Conservation (phyloP, 1,140 invertebrate genomes). For the Leguminivora glycinivorella region DNA sequence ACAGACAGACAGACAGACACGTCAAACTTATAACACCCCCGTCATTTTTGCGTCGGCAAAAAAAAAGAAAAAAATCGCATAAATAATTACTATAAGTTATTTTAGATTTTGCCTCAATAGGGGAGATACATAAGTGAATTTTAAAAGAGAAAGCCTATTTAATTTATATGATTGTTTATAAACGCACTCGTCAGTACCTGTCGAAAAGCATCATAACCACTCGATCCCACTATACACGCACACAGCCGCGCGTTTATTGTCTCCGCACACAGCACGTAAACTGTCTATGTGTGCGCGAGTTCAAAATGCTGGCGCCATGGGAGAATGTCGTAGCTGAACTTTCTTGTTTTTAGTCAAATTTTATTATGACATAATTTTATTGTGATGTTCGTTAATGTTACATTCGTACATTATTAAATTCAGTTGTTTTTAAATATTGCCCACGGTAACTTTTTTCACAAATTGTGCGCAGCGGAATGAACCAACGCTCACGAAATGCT, state of each 20-base stretch:
- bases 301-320: slow-evolving; percentile 51
- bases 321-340: slow-evolving; percentile 48
- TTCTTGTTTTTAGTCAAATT: slow-evolving; percentile 29
- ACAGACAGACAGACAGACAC: no score
- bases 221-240: slow-evolving; percentile 41
- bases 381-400: neutral
- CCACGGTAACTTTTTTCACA: no score
- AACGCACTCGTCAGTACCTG: slow-evolving; percentile 16
- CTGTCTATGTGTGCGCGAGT: slow-evolving; percentile 53
- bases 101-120: no score
- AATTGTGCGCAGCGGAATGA: no score
- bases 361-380: neutral
- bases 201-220: slow-evolving; percentile 32
- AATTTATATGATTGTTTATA: neutral
- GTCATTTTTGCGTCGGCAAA: no score
- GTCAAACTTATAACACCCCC: no score
- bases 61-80: no score
- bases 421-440: no score
- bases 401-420: neutral
- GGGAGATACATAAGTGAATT: neutral
- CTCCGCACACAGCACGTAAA: slow-evolving; percentile 45
- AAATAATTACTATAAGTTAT: no score
- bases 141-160: neutral
- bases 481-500: no score
- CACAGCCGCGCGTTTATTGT: slow-evolving; percentile 59